Conservation (phyloP, 1,140 invertebrate species). For the Hesperophylax magnus region DNA sequence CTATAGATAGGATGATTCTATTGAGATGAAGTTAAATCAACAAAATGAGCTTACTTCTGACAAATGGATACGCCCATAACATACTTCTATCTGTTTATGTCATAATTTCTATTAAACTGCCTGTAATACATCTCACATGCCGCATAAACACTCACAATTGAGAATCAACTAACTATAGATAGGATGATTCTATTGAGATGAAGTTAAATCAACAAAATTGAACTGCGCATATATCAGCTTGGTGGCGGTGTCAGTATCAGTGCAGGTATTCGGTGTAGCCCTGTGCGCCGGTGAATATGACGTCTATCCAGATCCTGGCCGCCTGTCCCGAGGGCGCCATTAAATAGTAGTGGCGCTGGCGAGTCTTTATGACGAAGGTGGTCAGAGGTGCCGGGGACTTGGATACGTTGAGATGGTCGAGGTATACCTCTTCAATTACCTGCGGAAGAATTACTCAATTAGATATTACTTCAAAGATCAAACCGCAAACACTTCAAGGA, state of each 20-base stretch:
- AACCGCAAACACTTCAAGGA: too few species aligned
- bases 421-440: constrained; percentile 97
- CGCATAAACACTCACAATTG: not conserved
- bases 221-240: not conserved
- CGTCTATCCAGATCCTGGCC: constrained; percentile 98
- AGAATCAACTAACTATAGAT: too few species aligned
- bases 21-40: not conserved
- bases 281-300: constrained; percentile 76
- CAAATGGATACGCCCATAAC: too few species aligned
- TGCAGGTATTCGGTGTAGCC: constrained; percentile 69
- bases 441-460: constrained; percentile 65
- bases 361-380: constrained; percentile 97
- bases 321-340: constrained; percentile 95
- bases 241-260: not conserved
- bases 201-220: not conserved
- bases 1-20: not conserved
- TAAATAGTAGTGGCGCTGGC: constrained; percentile 89
- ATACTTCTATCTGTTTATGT: too few species aligned
- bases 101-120: too few species aligned
- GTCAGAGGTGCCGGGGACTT: constrained; percentile 92
- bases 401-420: constrained; percentile 94
- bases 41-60: too few species aligned
- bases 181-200: not conserved
- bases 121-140: too few species aligned
- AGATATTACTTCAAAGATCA: too few species aligned